Evolutionary conservation across 2,888 invertebrate genomes (phyloP).

Genomic region (Eupsilia transversa): DNA sequence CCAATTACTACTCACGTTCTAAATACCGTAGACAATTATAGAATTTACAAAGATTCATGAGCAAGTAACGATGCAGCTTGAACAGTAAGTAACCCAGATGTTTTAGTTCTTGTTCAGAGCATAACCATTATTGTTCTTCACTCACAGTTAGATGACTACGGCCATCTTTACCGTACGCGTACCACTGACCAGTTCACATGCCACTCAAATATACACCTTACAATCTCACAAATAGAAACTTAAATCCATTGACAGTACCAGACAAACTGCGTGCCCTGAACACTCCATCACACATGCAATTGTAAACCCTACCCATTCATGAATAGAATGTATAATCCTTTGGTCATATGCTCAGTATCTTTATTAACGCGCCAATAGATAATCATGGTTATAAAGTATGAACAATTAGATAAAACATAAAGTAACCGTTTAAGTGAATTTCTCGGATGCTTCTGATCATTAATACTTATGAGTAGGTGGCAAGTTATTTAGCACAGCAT

Average conservation of each 20-base stretch:
- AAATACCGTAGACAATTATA: conserved; percentile 45
- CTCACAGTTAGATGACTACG: conserved; percentile 77
- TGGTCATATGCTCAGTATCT: conserved; percentile 37
- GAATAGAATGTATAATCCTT: conserved; percentile 47
- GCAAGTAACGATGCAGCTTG: conserved; percentile 37
- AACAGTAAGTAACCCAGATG: conserved; percentile 69
- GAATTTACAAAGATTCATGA: conserved; percentile 44
- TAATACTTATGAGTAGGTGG: conserved; percentile 41
- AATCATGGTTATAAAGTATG: conserved; percentile 55
- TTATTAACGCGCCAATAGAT: conserved; percentile 61
- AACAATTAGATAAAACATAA: conserved; percentile 74
- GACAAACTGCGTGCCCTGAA: conserved; percentile 43
- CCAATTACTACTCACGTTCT: conserved; percentile 36
- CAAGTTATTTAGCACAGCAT: conserved; percentile 48
- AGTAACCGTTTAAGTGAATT: conserved; percentile 55
- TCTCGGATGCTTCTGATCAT: conserved; percentile 49
- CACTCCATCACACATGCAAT: conserved; percentile 32
- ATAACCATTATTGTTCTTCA: conserved; percentile 73
- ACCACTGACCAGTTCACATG: conserved; percentile 74
- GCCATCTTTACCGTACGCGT: conserved; percentile 77
- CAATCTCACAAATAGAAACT: conserved; percentile 10
- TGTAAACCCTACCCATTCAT: conserved; percentile 20
- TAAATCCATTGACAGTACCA: conserved; percentile 43
- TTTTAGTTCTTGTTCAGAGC: conserved; percentile 65
- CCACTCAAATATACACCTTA: conserved; percentile 50